These are phyloP conservation scores for Porites lutea DNA, from an alignment of 64 coral and sea anemone genomes.

Conservation along the genomic window DNA sequence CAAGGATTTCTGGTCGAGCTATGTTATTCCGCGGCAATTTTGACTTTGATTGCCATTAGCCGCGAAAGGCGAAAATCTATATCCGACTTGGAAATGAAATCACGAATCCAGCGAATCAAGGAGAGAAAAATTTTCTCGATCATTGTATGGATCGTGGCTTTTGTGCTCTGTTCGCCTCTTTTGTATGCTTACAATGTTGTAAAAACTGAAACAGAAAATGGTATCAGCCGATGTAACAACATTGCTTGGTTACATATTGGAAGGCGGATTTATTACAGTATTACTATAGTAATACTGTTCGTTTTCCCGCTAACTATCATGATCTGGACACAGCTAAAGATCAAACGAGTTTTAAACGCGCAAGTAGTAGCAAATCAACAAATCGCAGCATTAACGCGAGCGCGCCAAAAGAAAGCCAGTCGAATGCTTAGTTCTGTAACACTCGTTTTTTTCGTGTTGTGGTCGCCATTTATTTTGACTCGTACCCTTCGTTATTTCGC, in stretches of 20 bases:
- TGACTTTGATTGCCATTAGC: slow-evolving; percentile 82
- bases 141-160: slow-evolving; percentile 52
- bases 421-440: slow-evolving; percentile 69
- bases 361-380: slow-evolving; percentile 70
- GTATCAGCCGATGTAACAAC: slow-evolving; percentile 48
- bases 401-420: slow-evolving; percentile 76
- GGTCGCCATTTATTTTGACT: slow-evolving; percentile 75
- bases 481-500: slow-evolving; percentile 80
- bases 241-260: slow-evolving; percentile 56
- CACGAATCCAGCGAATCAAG: slow-evolving; percentile 49
- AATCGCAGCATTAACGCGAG: slow-evolving; percentile 48
- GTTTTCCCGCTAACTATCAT: slow-evolving; percentile 71
- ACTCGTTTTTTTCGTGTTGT: slow-evolving; percentile 45
- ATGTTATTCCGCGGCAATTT: slow-evolving; percentile 73
- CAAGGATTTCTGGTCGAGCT: slow-evolving; percentile 84
- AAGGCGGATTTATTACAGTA: slow-evolving; percentile 85
- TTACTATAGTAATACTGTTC: slow-evolving; percentile 52
- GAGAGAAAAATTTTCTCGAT: slow-evolving; percentile 40
- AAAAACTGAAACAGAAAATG: not conserved
- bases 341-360: slow-evolving; percentile 60
- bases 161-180: slow-evolving; percentile 76
- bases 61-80: slow-evolving; percentile 70
- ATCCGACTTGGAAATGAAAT: slow-evolving; percentile 66
- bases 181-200: slow-evolving; percentile 67
- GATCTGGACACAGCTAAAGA: slow-evolving; percentile 71